phyloP scores from a whole-genome alignment of 2,888 invertebrate genomes.

The Hofmannophila pseudospretella region DNA sequence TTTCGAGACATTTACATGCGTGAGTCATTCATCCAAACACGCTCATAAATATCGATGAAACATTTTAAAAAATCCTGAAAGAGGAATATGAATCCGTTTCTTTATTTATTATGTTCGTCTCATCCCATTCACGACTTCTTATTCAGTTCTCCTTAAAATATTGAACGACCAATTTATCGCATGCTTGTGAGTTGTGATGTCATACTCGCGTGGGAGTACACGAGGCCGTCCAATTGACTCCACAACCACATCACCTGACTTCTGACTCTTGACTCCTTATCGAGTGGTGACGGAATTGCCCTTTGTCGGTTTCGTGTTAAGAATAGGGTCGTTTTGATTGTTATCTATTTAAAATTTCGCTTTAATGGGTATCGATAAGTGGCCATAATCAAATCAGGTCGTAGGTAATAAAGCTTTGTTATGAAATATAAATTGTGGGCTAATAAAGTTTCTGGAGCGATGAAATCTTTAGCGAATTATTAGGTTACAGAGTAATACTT shows the following conservation, averaged over 20 bases:
- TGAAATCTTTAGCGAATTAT: too few species aligned
- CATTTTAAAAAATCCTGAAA: too few species aligned
- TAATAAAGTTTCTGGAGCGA: too few species aligned
- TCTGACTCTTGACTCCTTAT: slow-evolving; percentile 30
- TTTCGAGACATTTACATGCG: too few species aligned
- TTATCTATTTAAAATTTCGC: slow-evolving; percentile 4
- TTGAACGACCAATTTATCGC: slow-evolving; percentile 4
- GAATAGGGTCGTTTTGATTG: slow-evolving; percentile 4
- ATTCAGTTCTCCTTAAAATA: not conserved
- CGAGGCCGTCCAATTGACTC: slow-evolving; percentile 38
- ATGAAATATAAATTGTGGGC: too few species aligned
- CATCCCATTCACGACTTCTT: too few species aligned
- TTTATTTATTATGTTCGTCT: too few species aligned
- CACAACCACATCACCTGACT: slow-evolving; percentile 34
- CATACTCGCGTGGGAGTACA: slow-evolving; percentile 23
- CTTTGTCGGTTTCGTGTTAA: slow-evolving; percentile 10
- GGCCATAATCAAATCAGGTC: not conserved
- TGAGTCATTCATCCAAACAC: too few species aligned
- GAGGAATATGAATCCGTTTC: too few species aligned
- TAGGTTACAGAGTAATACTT: too few species aligned
- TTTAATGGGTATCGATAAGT: slow-evolving; percentile 2
- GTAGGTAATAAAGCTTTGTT: too few species aligned
- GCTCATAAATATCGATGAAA: too few species aligned
- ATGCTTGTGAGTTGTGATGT: slow-evolving; percentile 16
- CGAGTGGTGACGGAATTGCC: slow-evolving; percentile 11